Evolutionary conservation across 2,113 vertebrate species (phyloP), one percentile per base, ranked within the genome.

Genomic region (Catagonus wagneri): DNA sequence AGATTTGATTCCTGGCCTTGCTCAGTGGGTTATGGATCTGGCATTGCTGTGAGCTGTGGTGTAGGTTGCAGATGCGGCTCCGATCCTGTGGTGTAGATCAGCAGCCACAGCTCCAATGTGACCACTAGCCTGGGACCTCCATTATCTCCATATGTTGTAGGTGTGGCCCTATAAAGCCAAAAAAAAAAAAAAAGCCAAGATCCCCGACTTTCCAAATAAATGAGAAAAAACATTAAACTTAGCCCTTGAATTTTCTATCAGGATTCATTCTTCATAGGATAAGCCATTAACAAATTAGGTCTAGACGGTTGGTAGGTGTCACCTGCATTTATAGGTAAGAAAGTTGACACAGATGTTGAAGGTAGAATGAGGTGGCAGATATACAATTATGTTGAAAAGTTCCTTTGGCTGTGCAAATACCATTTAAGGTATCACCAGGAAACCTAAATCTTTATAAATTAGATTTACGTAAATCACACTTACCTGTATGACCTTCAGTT

Each of bases 391-490:
- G 34, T 39, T 80, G 60, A 66, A 72, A 94, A 85, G 80, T 66
- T 80, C n/a, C 50, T 32, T 83, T 58, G 86, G 32, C 58, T 89
- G 32, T 19, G 44, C 19, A 93, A 74, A 85, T 34, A 90, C 13
- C 74, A 11, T 25, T 6, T 69, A 54, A 71, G 13, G n/a, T 80
- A 90, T 74, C 74, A 91, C 61, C 25, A 36, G 88, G 22, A 94
- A 93, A 95, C 72, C 61, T 92, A 63, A 71, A 94, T 90, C 69
- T 90, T 92, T 54, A 72, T n/a, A 84, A 90, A 68, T 9, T 60
- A 60, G 32, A 76, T 84, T 94, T 79, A 75, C 22, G 54, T 72
- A 81, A 78, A 93, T 83, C 83, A 83, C 39, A 79, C 56, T 63
- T 54, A 83, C 10, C 66, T 74, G 29, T 19, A 71, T 2, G 65